Evolutionary conservation across 2,797 vertebrate species (phyloP), one percentile per base, ranked within the genome.

Genomic region (Chrosomus eos): DNA sequence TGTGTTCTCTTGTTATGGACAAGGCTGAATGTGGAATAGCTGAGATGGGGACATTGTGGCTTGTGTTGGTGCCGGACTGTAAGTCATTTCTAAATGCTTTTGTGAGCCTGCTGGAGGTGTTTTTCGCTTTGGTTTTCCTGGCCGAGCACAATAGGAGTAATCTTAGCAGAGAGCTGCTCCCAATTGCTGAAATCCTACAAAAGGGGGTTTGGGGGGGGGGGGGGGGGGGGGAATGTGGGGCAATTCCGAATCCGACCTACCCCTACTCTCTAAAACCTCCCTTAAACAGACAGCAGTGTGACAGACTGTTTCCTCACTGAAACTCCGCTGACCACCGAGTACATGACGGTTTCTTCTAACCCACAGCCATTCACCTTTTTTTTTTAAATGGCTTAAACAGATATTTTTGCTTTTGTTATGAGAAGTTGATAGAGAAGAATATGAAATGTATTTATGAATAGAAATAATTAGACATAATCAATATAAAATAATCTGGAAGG

Each of bases 81-180:
- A 91, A 92, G 90, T 93, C 83, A 92, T 93, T 94, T 93, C 90
- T 91, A 81, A 14, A 83, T 75, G 89, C 90, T 90, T 93, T 93
- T 93, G 91, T 89, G 91, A 90, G 89, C 82, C 86, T 91, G 93
- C 90, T 92, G 90, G 89, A 91, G 91, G 85, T 60, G 13, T 60
- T 91, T 93, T 93, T 92, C 90, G 83, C 88, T 86, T 93, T 91
- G 85, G 66, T 92, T 94, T 93, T 92, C 89, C 88, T 91, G 89
- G 89, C 88, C 88, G 89, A 91, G 92, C 89, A 93, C 90, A 94
- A 94, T 93, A 91, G 94, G 94, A 94, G 93, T 93, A 93, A 93
- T 94, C 92, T 94, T 90, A 92, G 88, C 85, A 89, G 88, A 91
- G 93, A 93, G 90, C 89, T 92, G 92, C 93, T 94, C 91, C 89